Base-by-base conservation (phyloP, 2,888 invertebrate species). In the Minunthozetes semirufus region DNA sequence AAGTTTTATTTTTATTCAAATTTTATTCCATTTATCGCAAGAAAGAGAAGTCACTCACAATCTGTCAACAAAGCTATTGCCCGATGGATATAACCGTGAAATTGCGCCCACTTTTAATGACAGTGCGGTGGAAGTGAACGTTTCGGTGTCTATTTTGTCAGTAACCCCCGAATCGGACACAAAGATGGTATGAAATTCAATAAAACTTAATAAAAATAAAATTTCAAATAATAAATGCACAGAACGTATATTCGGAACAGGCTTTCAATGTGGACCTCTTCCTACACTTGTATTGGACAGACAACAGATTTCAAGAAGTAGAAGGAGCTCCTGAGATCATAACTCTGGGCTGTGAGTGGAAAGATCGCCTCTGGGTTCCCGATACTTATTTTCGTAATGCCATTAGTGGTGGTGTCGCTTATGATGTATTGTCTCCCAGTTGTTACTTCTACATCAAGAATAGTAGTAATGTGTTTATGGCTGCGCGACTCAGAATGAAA, bases 361-460 rank as follows among this genome's bases (percentile, higher is more conserved):
- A 75, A 25, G 72, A 68, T 1, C 66, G 77, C 27, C 29, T 78
- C 1, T 78, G 78, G 78, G 77, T 77, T 4, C 78, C 78, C 0
- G 78, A 78, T 33, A 78, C 77, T 8, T 78, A 78, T 33, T 78
- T 78, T 56, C 77, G 78, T 53, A 78, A 78, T 63, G 70, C 78
- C 0, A 72, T 78, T 1, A 76, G 76, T n/a, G 78, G 78, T n/a
- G 27, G 71, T 22, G 27, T 73, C 8, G 61, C 73, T 17, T 68
- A 73, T 50, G 53, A 53, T 53, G 66, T 73, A 6, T 25, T 73
- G 13, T 63, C 73, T 5, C 73, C 73, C 1, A 73, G 63, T 38
- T 19, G 19, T 50, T 73, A 73, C 33, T 73, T 73, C 13, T 27
- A 29, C n/a, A 38, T 73, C 9, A 73, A 29, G 13, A 73, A 73